Base-by-base conservation (phyloP, 2,888 invertebrate genomes). In the Pseudanteris insignis region DNA sequence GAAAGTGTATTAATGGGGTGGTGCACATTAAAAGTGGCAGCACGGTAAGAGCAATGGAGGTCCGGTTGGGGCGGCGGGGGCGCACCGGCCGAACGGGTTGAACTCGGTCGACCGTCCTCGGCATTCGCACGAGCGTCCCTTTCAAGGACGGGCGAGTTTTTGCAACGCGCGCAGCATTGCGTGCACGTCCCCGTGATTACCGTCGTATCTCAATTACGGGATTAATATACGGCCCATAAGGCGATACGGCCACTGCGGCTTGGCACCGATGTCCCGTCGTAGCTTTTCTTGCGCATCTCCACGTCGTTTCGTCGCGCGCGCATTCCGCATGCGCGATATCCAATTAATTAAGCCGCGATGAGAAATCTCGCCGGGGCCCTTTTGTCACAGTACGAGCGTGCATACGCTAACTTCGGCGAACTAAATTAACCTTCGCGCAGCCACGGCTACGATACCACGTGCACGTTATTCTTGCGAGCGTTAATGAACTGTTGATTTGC, bases 151-250 rank as follows among this genome's bases (percentile, higher is more conserved):
- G 63, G 34, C 66, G 50, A 62, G 44, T 73, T 71, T 65, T 70
- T 70, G 69, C 65, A 60, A 50, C 55, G 58, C 62, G 53, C 12
- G 50, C 67, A 67, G 73, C 50, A 41, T 68, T 69, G 73, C 70
- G 70, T 71, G 71, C 51, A 55, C 64, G 36, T 53, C 40, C 43
- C 55, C 63, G 53, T 61, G 66, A 65, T 67, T 61, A 66, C 65
- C 66, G 70, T 69, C 72, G 72, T 74, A 71, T 77, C 77, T 78
- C 75, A 77, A 78, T 78, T 77, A 78, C 70, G 63, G 65, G 72
- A 76, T 75, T 76, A 77, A 76, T 76, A 74, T 75, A 75, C 71
- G 74, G 72, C 66, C 71, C 71, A 77, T 76, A 73, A 74, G 72
- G 67, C 67, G 66, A 72, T 72, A 70, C 66, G 67, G 63, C 65